phyloP scores from a whole-genome alignment of 2,113 vertebrate species.

The Narcine bancroftii region DNA sequence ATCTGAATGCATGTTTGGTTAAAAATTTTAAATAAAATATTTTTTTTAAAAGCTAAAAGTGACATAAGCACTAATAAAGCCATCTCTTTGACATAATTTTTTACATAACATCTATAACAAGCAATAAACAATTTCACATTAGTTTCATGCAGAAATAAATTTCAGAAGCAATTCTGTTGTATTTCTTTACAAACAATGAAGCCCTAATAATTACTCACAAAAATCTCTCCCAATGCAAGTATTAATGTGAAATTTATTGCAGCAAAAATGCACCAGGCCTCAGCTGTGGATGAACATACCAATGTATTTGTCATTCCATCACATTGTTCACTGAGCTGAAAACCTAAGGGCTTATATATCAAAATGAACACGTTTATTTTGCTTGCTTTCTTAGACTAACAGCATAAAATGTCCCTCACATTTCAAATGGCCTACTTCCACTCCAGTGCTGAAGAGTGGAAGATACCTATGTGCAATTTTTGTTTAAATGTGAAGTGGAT shows the following conservation, averaged over 20 bases:
- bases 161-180: not conserved
- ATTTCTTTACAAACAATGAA: not conserved
- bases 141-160: not conserved
- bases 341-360: not conserved
- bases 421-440: no score
- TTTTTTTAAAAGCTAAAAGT: no score
- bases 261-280: not conserved
- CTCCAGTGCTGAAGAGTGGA: no score
- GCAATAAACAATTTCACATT: not conserved
- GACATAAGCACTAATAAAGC: constrained; percentile 45
- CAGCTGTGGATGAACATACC: not conserved
- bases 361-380: not conserved
- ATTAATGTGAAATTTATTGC: not conserved
- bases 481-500: no score
- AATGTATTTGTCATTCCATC: not conserved
- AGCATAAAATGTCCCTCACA: no score
- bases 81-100: not conserved
- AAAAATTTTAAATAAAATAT: no score
- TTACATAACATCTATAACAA: not conserved
- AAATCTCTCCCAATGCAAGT: no score
- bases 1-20: no score
- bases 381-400: no score
- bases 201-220: no score
- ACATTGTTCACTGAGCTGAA: not conserved
- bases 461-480: no score